A percentile compares a stretch with the other conserved stretches of the same genome.
Evolutionary conservation across 2,888 invertebrate species (phyloP).

Genomic region (Crepidodera aurea): DNA sequence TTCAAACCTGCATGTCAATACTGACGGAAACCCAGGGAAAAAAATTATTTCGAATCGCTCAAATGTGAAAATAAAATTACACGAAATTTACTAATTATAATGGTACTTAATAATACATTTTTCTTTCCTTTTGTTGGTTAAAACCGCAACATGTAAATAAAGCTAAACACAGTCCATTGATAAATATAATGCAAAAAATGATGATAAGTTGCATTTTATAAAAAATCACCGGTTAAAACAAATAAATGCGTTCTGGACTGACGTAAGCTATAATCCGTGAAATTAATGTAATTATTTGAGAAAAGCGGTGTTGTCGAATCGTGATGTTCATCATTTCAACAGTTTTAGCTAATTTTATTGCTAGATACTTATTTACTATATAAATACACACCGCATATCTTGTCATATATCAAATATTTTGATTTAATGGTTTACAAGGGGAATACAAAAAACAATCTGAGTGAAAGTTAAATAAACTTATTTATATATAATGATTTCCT

Average conservation of each 20-base stretch:
- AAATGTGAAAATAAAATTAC: constrained; percentile 36
- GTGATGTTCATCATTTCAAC: constrained; percentile 13
- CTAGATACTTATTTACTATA: no score
- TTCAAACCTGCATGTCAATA: background rate
- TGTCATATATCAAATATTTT: no score
- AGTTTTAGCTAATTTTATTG: background rate
- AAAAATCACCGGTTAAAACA: constrained; percentile 38
- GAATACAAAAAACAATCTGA: no score
- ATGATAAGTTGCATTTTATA: constrained; percentile 33
- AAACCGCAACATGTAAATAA: constrained; percentile 38
- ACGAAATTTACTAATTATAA: constrained; percentile 34
- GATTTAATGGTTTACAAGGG: no score
- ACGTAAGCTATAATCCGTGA: constrained; percentile 35
- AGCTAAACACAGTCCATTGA: constrained; percentile 36
- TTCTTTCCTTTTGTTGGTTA: constrained; percentile 31
- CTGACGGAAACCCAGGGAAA: constrained; percentile 18
- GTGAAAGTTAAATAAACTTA: no score
- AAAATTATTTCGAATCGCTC: constrained; percentile 27
- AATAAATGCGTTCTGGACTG: constrained; percentile 35
- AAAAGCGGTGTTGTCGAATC: constrained; percentile 11
- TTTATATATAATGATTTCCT: no score
- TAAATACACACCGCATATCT: no score
- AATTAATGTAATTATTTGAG: constrained; percentile 36
- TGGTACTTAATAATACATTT: constrained; percentile 36
- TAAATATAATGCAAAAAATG: constrained; percentile 41